Conservation (phyloP, 2,113 vertebrate genomes). For the Ramphastos sulfuratus region DNA sequence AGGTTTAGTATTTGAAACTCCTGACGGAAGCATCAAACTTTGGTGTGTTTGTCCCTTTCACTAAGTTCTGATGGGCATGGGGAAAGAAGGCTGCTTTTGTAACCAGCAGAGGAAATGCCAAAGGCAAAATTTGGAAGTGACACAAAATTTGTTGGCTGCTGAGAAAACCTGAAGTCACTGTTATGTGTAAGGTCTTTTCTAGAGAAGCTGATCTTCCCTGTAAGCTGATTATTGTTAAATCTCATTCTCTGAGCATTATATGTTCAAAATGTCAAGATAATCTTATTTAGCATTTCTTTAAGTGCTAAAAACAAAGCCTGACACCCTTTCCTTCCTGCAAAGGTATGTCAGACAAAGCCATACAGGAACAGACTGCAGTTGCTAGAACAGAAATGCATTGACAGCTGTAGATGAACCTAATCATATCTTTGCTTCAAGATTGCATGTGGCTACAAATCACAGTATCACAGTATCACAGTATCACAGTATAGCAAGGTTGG, state of each 20-base stretch:
- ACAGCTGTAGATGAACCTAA: neutral
- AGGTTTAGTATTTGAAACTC: neutral
- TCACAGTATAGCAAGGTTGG: no score
- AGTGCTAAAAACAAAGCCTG: neutral
- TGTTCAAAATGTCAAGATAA: slow-evolving; percentile 10
- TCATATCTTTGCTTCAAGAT: neutral
- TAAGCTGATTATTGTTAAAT: slow-evolving; percentile 35
- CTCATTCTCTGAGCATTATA: neutral
- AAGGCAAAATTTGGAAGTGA: neutral
- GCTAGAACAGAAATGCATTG: neutral
- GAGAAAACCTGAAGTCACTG: neutral
- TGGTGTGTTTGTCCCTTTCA: neutral
- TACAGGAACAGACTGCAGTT: neutral
- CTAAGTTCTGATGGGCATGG: neutral
- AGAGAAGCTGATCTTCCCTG: neutral
- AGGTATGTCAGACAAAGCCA: neutral
- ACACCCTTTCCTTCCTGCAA: neutral
- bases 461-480: no score
- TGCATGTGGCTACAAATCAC: neutral
- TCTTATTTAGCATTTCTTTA: slow-evolving; percentile 13
- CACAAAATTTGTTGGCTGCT: neutral
- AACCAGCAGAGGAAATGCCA: neutral
- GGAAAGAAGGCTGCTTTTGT: neutral
- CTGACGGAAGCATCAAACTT: neutral
- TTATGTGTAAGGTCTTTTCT: neutral